Evolutionary conservation across 2,888 invertebrate genomes (phyloP).

Genomic region (Prosapia bicincta): DNA sequence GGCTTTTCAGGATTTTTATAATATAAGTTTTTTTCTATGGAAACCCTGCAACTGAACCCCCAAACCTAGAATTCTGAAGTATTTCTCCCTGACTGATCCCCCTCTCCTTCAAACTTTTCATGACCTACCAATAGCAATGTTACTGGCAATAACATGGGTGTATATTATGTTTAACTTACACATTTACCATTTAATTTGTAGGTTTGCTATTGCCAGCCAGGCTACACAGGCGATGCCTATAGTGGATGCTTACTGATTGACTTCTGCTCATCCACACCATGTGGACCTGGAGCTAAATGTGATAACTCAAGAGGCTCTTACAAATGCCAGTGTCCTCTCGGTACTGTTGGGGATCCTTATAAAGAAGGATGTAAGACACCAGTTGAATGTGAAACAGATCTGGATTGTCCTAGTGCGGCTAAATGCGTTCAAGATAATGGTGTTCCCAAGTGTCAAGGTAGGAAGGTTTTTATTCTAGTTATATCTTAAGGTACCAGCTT

Average conservation of each 20-base stretch:
- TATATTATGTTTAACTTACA: too few species aligned
- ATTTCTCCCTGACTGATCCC: too few species aligned
- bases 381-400: conserved; percentile 74
- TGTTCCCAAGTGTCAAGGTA: conserved; percentile 72
- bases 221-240: conserved; percentile 76
- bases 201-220: conserved; percentile 80
- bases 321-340: conserved; percentile 73
- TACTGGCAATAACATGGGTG: too few species aligned
- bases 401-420: conserved; percentile 77
- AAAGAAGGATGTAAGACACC: conserved; percentile 76
- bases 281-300: conserved; percentile 77
- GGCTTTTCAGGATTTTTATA: too few species aligned
- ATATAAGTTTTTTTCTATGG: too few species aligned
- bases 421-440: conserved; percentile 70
- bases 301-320: conserved; percentile 75
- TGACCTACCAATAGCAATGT: too few species aligned
- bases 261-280: conserved; percentile 73
- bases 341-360: conserved; percentile 81
- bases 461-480: too few species aligned
- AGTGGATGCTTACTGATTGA: conserved; percentile 70
- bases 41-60: too few species aligned
- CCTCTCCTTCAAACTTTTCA: too few species aligned
- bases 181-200: too few species aligned
- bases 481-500: too few species aligned
- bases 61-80: too few species aligned